Percentiles rank a stretch among this genome's conserved stretches.
Evolutionary conservation across 2,797 vertebrate genomes (phyloP).

Genomic region (Alfaro cultratus): DNA sequence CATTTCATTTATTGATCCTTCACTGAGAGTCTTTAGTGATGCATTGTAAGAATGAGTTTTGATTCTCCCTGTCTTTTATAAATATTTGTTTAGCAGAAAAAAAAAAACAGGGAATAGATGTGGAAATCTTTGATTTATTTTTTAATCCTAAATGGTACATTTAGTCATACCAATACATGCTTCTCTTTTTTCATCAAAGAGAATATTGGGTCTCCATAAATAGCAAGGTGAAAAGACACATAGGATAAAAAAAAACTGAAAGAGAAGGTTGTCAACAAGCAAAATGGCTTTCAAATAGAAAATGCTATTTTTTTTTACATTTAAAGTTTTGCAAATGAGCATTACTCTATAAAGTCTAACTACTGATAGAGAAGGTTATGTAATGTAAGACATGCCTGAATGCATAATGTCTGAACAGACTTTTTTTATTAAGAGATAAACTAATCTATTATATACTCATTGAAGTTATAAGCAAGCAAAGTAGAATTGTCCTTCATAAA

Average conservation of each 20-base stretch:
- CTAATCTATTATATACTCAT: neutral
- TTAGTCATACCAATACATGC: neutral
- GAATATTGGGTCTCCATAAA: neutral
- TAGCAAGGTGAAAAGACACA: neutral
- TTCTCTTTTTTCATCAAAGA: neutral
- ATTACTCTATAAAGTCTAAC: slow-evolving; percentile 16
- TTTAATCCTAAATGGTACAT: neutral
- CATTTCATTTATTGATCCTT: neutral
- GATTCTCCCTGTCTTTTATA: neutral
- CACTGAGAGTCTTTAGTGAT: neutral
- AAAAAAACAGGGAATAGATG: no score
- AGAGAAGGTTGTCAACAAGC: slow-evolving; percentile 27
- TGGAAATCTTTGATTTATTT: neutral
- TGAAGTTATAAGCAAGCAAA: neutral
- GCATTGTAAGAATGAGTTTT: neutral
- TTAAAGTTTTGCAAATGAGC: slow-evolving; percentile 40
- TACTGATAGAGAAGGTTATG: slow-evolving; percentile 17
- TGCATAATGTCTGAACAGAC: slow-evolving; percentile 16
- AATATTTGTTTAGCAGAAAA: neutral
- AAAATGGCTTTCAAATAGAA: slow-evolving; percentile 7
- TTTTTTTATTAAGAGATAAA: slow-evolving; percentile 3
- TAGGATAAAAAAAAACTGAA: neutral
- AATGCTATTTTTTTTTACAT: slow-evolving; percentile 4
- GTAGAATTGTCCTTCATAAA: slow-evolving; percentile 24
- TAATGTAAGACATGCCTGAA: slow-evolving; percentile 27